Percentiles rank a stretch among this genome's conserved stretches.
phyloP scores from a whole-genome alignment of 2,888 invertebrate species.

The Drosophila neonasuta region DNA sequence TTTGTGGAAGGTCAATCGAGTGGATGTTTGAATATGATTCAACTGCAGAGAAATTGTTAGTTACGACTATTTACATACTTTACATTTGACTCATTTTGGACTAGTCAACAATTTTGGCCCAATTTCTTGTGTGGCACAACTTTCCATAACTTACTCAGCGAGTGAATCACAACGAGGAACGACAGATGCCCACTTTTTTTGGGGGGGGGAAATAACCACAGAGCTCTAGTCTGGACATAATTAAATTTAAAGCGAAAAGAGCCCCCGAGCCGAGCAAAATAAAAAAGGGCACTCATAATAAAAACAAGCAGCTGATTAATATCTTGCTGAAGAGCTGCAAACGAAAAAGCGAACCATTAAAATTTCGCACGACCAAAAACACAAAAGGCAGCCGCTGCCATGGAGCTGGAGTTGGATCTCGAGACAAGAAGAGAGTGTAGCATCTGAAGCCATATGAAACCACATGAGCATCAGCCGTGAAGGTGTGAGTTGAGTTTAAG shows the following conservation, averaged over 20 bases:
- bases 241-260: conserved; percentile 63
- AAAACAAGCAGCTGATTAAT: conserved; percentile 54
- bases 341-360: conserved; percentile 70
- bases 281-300: conserved; percentile 65
- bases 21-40: conserved; percentile 29
- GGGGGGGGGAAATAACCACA: background rate
- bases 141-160: conserved; percentile 46
- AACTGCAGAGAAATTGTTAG: conserved; percentile 16
- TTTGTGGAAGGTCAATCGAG: conserved; percentile 5
- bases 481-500: conserved; percentile 76
- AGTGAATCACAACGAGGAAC: conserved; percentile 36
- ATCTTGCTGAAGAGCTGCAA: conserved; percentile 48
- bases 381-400: conserved; percentile 57
- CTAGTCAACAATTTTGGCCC: conserved; percentile 44
- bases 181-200: conserved; percentile 28
- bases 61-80: background rate
- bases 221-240: conserved; percentile 37
- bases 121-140: conserved; percentile 22
- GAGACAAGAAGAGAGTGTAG: conserved; percentile 11
- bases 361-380: conserved; percentile 72
- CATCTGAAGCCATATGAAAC: conserved; percentile 6
- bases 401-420: background rate
- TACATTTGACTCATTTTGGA: conserved; percentile 32
- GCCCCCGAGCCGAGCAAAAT: conserved; percentile 30
- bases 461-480: conserved; percentile 39